These are phyloP conservation scores for Aphaenogaster floridana DNA, from an alignment of 1,140 invertebrate species.

Conservation along the genomic window DNA sequence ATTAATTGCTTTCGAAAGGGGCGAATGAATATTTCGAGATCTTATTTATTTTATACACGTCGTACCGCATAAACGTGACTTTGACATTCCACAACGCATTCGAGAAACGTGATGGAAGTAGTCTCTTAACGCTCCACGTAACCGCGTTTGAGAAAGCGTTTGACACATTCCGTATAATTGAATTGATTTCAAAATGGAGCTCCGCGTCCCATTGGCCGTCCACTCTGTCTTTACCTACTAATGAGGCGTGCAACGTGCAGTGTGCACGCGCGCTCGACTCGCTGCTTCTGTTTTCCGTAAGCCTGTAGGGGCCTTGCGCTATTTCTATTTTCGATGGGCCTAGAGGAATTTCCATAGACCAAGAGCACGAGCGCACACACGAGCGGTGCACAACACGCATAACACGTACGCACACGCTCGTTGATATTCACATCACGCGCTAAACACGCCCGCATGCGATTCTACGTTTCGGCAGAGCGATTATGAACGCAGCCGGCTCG, in stretches of 20 bases:
- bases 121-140: conserved; percentile 7
- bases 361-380: no score
- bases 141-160: conserved; percentile 48
- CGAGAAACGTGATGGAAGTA: background rate
- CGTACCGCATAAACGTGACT: background rate
- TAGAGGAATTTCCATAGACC: conserved; percentile 22
- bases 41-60: background rate
- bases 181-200: conserved; percentile 52
- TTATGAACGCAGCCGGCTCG: conserved; percentile 24
- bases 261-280: background rate
- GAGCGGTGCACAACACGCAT: background rate
- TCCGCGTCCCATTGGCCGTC: background rate
- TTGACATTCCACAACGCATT: background rate
- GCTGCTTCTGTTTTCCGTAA: conserved; percentile 11
- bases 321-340: conserved; percentile 4
- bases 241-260: conserved; percentile 20
- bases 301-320: background rate
- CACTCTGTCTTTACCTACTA: conserved; percentile 28
- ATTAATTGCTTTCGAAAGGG: background rate
- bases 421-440: conserved; percentile 41
- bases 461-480: conserved; percentile 27
- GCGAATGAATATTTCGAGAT: background rate
- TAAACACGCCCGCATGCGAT: conserved; percentile 37
- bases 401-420: conserved; percentile 12
- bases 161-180: conserved; percentile 47